Conservation (phyloP, 2,888 invertebrate species). For the Microctonus brassicae region DNA sequence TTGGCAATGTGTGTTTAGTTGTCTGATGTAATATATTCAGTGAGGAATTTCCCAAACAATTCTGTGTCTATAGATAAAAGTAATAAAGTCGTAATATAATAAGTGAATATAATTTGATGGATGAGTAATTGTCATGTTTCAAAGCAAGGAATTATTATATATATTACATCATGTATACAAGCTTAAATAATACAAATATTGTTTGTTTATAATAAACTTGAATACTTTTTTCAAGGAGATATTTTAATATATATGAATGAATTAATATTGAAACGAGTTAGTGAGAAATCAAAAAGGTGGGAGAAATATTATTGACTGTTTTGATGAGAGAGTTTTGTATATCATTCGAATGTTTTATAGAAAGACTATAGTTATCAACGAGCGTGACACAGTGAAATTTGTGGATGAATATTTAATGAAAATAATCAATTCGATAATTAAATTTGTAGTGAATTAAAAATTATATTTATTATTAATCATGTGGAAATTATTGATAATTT, state of each 20-base stretch:
- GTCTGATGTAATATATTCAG: neutral
- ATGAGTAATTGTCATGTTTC: neutral
- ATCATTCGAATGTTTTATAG: neutral
- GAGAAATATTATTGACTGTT: neutral
- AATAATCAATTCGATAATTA: too few species aligned
- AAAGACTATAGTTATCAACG: constrained; percentile 15
- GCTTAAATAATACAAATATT: too few species aligned
- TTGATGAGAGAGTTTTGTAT: too few species aligned
- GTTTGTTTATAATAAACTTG: too few species aligned
- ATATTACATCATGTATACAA: too few species aligned
- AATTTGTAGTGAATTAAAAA: too few species aligned
- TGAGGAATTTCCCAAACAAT: neutral
- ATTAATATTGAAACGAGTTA: neutral
- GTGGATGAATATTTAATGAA: too few species aligned
- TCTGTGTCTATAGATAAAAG: neutral
- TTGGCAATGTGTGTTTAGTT: neutral
- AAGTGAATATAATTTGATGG: neutral
- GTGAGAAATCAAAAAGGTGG: neutral
- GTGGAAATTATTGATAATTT: constrained; percentile 10
- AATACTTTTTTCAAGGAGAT: neutral
- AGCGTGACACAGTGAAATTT: constrained; percentile 6
- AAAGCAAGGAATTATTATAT: neutral
- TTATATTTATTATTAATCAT: neutral
- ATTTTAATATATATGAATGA: neutral
- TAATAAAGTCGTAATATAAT: neutral